Evolutionary conservation across 2,888 invertebrate species (phyloP), one percentile per base, ranked within the genome.

Genomic region (Diplazon laetatorius): DNA sequence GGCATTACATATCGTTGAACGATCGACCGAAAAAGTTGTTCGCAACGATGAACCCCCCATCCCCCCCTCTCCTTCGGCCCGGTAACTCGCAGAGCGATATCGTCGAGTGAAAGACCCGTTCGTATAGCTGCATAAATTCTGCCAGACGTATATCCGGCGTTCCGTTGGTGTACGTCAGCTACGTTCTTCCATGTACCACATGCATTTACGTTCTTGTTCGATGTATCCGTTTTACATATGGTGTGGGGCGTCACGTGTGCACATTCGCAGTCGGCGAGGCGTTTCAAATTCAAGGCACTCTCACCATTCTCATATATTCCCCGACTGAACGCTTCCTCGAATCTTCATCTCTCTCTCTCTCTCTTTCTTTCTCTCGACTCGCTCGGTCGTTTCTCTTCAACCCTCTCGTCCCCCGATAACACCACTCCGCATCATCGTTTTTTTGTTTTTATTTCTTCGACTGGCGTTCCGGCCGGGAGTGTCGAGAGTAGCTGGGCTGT

Each of bases 251-350:
- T 42, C 46, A 63, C 70, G 66, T 65, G 68, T 25, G 77, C 80
- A 70, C 80, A 73, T 80, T 77, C 59, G 42, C 50, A 80, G 63
- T 78, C 80, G 42, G 46, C 69, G 59, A 63, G 70, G 77, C 70
- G 60, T 55, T 70, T 60, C 60, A 52, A 73, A 74, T 77, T 52
- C 70, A 46, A 57, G 55, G 22, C 42, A 63, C 72, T 77, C 68
- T 63, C 48, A 57, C 68, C 44, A 57, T 76, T 76, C 52, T 75
- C 70, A 60, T 48, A 59, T 46, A 39, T 52, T 52, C 44, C n/a
- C n/a, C 46, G 30, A 14, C 66, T 50, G 16, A 37, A 68, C 50
- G 14, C 44, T 57, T 30, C n/a, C 16, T 10, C 30, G 52, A 63
- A 44, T 69, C 46, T 59, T 30, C 37, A 37, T n/a, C 5, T 48